These are phyloP conservation scores for Tokudaia muenninki DNA, from an alignment of 2,797 vertebrate genomes.

Conservation along the genomic window DNA sequence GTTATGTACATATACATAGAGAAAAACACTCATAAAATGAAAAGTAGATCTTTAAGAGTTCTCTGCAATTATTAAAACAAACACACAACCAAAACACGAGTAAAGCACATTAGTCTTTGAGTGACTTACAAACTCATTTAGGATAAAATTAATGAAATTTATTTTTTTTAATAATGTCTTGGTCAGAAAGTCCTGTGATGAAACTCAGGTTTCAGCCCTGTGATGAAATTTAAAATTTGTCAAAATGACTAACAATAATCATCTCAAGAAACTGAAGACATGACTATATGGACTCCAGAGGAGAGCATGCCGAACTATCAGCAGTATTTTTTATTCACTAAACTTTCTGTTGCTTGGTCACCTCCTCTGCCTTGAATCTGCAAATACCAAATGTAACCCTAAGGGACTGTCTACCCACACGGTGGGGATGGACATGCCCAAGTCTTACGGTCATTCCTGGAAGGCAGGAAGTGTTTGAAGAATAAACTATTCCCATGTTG, in stretches of 20 bases:
- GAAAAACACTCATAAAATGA: background rate
- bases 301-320: background rate
- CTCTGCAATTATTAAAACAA: background rate
- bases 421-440: background rate
- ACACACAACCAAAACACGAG: background rate
- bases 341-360: background rate
- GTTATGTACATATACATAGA: background rate
- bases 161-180: slow-evolving; percentile 1
- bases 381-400: background rate
- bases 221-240: slow-evolving; percentile 20
- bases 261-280: background rate
- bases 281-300: background rate
- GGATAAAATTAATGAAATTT: slow-evolving; percentile 3
- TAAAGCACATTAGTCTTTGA: background rate
- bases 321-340: background rate
- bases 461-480: background rate
- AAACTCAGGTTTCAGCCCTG: background rate
- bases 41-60: background rate
- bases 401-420: background rate
- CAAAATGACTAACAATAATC: slow-evolving; percentile 18
- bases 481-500: background rate
- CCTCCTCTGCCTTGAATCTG: background rate
- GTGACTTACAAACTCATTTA: slow-evolving; percentile 37
- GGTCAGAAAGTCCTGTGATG: background rate
- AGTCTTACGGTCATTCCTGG: background rate